These are phyloP conservation scores for Scaptomyza flava DNA, from an alignment of 2,888 invertebrate species.

Conservation along the genomic window DNA sequence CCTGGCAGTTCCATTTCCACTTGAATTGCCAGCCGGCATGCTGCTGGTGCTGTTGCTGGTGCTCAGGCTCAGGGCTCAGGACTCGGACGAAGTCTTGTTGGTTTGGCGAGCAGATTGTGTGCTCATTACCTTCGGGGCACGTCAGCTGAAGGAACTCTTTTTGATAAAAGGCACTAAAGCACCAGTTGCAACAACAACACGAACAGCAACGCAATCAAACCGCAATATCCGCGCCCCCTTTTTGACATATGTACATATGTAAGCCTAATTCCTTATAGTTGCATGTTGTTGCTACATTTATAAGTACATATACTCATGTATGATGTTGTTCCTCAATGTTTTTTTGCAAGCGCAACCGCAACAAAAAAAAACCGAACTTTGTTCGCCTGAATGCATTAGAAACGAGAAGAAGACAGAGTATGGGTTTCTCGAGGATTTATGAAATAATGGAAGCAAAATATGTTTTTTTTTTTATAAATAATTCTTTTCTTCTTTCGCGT, in stretches of 20 bases:
- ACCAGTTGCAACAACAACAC: constrained; percentile 21
- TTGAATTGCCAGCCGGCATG: constrained; percentile 71
- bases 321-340: constrained; percentile 6
- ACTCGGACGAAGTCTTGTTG: constrained; percentile 2
- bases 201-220: constrained; percentile 54
- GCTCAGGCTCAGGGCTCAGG: background rate
- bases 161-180: constrained; percentile 18
- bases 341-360: constrained; percentile 40
- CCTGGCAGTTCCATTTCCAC: constrained; percentile 65
- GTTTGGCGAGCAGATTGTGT: constrained; percentile 47
- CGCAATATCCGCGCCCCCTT: constrained; percentile 58
- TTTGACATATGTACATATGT: constrained; percentile 53
- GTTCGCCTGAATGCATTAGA: constrained; percentile 80
- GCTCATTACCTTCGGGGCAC: constrained; percentile 43
- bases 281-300: constrained; percentile 52
- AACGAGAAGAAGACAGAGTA: constrained; percentile 14
- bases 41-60: constrained; percentile 32
- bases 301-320: constrained; percentile 24
- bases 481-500: constrained; percentile 33
- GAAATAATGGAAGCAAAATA: constrained; percentile 66
- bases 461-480: constrained; percentile 64
- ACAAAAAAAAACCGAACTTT: constrained; percentile 30
- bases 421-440: constrained; percentile 65
- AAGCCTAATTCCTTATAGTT: constrained; percentile 62
- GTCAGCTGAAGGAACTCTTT: constrained; percentile 61